Percentiles rank a stretch among this genome's conserved stretches.
Conservation (phyloP, 1,140 invertebrate genomes). For the Drosophila eugracilis region DNA sequence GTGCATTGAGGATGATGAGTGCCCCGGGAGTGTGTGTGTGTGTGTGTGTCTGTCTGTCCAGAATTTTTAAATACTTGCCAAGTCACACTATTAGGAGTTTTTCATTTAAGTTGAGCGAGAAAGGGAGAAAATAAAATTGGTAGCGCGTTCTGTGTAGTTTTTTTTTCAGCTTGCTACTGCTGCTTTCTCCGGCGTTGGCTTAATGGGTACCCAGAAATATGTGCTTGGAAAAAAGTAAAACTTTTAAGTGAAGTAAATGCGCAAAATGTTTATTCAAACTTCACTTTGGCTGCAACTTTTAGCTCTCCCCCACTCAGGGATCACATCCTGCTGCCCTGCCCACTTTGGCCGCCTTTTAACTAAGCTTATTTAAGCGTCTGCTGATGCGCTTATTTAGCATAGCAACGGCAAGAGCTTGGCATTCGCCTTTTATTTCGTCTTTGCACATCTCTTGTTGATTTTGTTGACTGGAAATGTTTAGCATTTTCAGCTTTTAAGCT, state of each 20-base stretch:
- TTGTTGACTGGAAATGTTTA: constrained; percentile 60
- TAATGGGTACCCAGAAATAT: constrained; percentile 73
- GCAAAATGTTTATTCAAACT: constrained; percentile 83
- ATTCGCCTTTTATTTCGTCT: constrained; percentile 9
- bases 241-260: constrained; percentile 83
- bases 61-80: constrained; percentile 76
- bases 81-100: constrained; percentile 65
- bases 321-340: neutral
- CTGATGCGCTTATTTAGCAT: constrained; percentile 66
- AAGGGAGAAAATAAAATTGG: constrained; percentile 30
- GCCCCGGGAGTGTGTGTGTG: neutral
- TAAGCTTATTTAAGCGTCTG: constrained; percentile 75
- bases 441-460: constrained; percentile 45
- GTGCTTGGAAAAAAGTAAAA: constrained; percentile 67
- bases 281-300: constrained; percentile 75
- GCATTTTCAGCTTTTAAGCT: constrained; percentile 63
- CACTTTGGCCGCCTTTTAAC: constrained; percentile 63
- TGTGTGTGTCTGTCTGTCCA: constrained; percentile 28
- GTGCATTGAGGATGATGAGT: constrained; percentile 25
- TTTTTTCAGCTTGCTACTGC: constrained; percentile 25
- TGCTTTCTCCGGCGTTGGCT: constrained; percentile 38
- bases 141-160: no score
- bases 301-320: constrained; percentile 12
- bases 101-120: constrained; percentile 52
- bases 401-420: constrained; percentile 43